Base-by-base conservation (phyloP, 1,140 invertebrate genomes). In the Battus philenor region DNA sequence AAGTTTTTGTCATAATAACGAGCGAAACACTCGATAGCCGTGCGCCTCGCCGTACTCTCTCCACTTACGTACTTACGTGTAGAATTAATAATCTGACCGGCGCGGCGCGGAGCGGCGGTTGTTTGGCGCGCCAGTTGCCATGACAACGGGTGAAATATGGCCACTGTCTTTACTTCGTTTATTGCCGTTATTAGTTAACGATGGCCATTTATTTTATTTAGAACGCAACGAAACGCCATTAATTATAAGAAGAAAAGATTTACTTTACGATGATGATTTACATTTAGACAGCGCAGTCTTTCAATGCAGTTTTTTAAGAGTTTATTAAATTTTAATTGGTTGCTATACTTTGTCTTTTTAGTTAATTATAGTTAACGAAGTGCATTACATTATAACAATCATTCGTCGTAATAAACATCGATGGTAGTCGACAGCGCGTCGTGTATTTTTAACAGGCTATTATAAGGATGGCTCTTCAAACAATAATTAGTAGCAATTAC, bases 401-500 rank as follows among this genome's bases (percentile, higher is more conserved):
- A 41, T 41, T 27, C 44, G 52, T 48, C 48, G 48, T 47, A 54
- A 58, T 52, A 56, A n/a, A 31, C 38, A 47, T 26, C 31, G 55
- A 48, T 60, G 54, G 44, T 48, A 54, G 52, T 47, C 41, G 24
- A 41, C 38, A 27, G 38, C 18, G 46, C 43, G 47, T 58, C 53
- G 47, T 47, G 44, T 41, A 48, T 57, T 48, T 54, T 51, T 59
- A 60, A 54, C 50, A 55, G 51, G 26, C 38, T 50, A 51, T 59
- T 60, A 62, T 56, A 53, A 57, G 61, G 57, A 59, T 59, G 63
- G 54, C 57, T 67, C 57, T 68, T 59, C 67, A 79, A 76, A 79
- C 65, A 77, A 72, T 80, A 69, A 74, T 75, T 77, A 78, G 65
- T 66, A 72, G 55, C 70, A 75, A 79, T 79, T 80, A 78, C 65